These are phyloP conservation scores for Eulemur albifrons DNA, from an alignment of 2,797 vertebrate species.

Conservation along the genomic window DNA sequence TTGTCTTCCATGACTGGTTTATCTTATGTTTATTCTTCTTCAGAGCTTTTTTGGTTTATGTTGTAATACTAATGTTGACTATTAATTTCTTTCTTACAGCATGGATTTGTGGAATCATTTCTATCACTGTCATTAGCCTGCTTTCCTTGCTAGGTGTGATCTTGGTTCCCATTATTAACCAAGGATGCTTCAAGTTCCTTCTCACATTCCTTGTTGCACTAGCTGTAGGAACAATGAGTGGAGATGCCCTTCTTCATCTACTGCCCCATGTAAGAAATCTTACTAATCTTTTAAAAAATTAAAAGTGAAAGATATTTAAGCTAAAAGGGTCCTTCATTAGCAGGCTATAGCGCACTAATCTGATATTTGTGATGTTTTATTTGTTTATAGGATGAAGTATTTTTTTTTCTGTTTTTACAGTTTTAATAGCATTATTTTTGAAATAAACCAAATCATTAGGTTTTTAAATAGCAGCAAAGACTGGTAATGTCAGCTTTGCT, in stretches of 20 bases:
- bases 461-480: neutral
- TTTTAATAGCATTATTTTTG: slow-evolving; percentile 28
- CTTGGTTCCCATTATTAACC: slow-evolving; percentile 97
- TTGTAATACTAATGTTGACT: slow-evolving; percentile 45
- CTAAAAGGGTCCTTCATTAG: neutral
- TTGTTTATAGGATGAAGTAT: neutral
- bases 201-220: slow-evolving; percentile 98
- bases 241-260: slow-evolving; percentile 97
- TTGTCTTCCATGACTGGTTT: neutral
- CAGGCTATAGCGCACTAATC: neutral
- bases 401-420: neutral
- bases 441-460: neutral
- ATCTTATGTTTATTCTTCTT: neutral
- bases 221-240: slow-evolving; percentile 97
- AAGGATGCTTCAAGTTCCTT: slow-evolving; percentile 98
- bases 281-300: neutral
- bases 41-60: neutral
- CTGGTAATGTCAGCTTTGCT: neutral
- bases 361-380: neutral
- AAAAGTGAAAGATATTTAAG: neutral
- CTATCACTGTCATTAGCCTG: slow-evolving; percentile 98
- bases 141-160: slow-evolving; percentile 97
- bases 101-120: slow-evolving; percentile 96
- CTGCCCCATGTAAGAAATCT: slow-evolving; percentile 93
- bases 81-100: slow-evolving; percentile 82